These are phyloP conservation scores for Monarcha castaneiventris DNA, from an alignment of 2,113 vertebrate genomes.

Conservation along the genomic window DNA sequence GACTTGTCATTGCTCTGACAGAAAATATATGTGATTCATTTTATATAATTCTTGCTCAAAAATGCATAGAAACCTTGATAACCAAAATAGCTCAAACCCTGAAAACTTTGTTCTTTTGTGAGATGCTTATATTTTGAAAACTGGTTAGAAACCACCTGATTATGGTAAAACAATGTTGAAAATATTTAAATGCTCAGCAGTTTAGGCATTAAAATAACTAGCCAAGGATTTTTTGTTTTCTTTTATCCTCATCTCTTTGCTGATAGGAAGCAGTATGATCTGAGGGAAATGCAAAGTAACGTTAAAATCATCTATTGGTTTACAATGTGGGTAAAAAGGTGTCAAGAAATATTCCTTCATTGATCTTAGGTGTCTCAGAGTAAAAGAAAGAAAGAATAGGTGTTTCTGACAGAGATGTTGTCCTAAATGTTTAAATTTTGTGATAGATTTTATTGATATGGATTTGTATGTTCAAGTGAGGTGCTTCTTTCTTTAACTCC, in stretches of 20 bases:
- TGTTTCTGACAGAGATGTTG: background rate
- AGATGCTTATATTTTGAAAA: background rate
- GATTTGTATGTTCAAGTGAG: background rate
- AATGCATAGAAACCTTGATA: background rate
- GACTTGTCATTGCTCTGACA: background rate
- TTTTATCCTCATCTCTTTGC: background rate
- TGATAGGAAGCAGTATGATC: background rate
- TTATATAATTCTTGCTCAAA: background rate
- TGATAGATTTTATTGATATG: background rate
- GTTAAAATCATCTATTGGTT: background rate
- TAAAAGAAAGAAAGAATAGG: background rate
- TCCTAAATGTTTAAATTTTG: background rate
- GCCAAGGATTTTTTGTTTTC: background rate
- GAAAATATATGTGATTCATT: background rate
- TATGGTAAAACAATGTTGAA: background rate
- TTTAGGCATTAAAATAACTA: background rate
- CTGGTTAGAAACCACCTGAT: background rate
- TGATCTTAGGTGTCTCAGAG: background rate
- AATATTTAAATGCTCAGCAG: background rate
- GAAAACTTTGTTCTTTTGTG: background rate
- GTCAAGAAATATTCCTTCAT: background rate
- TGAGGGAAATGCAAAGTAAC: background rate
- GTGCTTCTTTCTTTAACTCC: background rate
- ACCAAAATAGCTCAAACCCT: background rate
- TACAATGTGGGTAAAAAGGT: background rate